These are phyloP conservation scores for Coleophora deauratella DNA, from an alignment of 2,888 invertebrate genomes.

Conservation along the genomic window DNA sequence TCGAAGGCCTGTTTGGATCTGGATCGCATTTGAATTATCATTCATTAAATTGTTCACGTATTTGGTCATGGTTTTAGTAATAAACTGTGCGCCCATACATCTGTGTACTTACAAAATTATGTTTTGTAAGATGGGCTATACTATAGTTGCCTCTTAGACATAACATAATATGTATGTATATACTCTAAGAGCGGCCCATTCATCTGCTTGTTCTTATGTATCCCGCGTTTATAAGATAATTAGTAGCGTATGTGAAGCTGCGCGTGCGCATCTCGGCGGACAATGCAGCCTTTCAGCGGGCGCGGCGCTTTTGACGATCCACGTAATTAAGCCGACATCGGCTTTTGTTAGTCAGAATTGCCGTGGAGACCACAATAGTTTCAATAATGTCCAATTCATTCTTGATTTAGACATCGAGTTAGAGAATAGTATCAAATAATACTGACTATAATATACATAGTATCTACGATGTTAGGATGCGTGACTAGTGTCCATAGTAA, in stretches of 20 bases:
- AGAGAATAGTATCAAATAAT: not conserved
- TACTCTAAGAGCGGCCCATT: not conserved
- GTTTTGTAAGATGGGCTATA: too few relatives aligned
- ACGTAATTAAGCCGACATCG: conserved; percentile 36
- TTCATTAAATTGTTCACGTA: conserved; percentile 4
- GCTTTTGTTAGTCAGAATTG: conserved; percentile 25
- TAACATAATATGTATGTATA: conserved; percentile 1
- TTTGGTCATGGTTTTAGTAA: not conserved
- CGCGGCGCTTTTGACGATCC: conserved; percentile 54
- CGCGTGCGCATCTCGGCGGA: conserved; percentile 38
- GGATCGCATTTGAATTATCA: conserved; percentile 6
- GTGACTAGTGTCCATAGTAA: too few relatives aligned
- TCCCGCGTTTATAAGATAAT: conserved; percentile 51
- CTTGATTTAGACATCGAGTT: conserved; percentile 5
- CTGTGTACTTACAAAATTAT: not conserved
- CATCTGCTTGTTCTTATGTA: conserved; percentile 21
- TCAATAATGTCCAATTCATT: not conserved
- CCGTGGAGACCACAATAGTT: conserved; percentile 12
- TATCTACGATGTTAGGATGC: too few relatives aligned
- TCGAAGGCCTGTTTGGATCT: not conserved
- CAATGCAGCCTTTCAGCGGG: conserved; percentile 54
- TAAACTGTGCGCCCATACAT: not conserved
- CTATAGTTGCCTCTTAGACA: too few relatives aligned
- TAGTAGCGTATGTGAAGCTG: conserved; percentile 44
- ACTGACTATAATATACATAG: too few relatives aligned